Evolutionary conservation across 2,113 vertebrate species (phyloP), one percentile per base, ranked within the genome.

Genomic region (Psettodes erumei): DNA sequence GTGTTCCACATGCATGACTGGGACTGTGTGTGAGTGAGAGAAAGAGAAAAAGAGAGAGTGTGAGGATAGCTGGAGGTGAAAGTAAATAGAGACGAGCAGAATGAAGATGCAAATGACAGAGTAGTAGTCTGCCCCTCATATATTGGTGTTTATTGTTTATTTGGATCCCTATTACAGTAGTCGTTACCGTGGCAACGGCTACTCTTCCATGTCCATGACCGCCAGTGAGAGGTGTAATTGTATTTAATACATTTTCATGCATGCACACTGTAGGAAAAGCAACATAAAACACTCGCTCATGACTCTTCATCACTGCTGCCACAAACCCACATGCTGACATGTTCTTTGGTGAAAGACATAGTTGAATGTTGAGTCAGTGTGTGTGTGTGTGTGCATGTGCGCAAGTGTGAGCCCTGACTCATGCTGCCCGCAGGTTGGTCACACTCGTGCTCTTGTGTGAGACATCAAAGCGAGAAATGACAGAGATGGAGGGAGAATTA

Each of bases 1-100:
- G 85, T 84, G 88, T 87, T 88, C 82, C 86, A 83, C 86, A 90
- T 84, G 84, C 85, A 90, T 88, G 88, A 81, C 72, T 83, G 72
- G 81, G 84, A 88, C 21, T 67, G 55, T n/a, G 40, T 15, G 62
- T 42, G 71, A 15, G 65, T 56, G 28, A 38, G 56, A n/a, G n/a
- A n/a, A n/a, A n/a, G n/a, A n/a, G n/a, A n/a, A n/a, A n/a, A n/a
- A n/a, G n/a, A n/a, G n/a, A n/a, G n/a, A 48, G 48, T 47, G 25
- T 40, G 64, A 13, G 35, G 12, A 12, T 32, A 42, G n/a, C 12
- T 56, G 37, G 3, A 62, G 40, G 30, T 73, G 40, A 33, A 76
- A 63, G 54, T 64, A 74, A 71, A 65, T 6, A 82, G 56, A 56
- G 35, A 40, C 40, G 47, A 63, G 18, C n/a, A 85, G 32, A 62